These are phyloP conservation scores for Ylistrum balloti DNA, from an alignment of 1,140 invertebrate genomes.

Conservation along the genomic window DNA sequence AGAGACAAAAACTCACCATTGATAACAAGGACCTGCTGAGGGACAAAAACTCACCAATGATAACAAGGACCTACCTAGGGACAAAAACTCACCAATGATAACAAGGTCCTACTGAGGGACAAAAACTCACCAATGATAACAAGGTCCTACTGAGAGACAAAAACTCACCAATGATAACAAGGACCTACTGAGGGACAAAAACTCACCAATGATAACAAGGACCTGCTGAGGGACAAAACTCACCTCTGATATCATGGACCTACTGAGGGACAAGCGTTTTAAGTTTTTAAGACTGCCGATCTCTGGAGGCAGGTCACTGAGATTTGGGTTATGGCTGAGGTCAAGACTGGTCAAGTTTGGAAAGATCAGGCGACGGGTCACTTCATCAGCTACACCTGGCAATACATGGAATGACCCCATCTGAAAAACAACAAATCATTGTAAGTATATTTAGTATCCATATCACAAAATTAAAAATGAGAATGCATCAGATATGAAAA, in stretches of 20 bases:
- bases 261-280: slow-evolving; percentile 92
- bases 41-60: too few species aligned
- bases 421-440: slow-evolving; percentile 23
- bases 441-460: too few species aligned
- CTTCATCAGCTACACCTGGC: slow-evolving; percentile 33
- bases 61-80: not conserved
- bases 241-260: slow-evolving; percentile 80
- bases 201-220: too few species aligned
- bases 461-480: not conserved
- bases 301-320: slow-evolving; percentile 91
- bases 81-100: slow-evolving; percentile 79
- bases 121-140: too few species aligned
- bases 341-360: slow-evolving; percentile 97
- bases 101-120: slow-evolving; percentile 84
- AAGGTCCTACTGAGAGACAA: too few species aligned
- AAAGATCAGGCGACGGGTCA: slow-evolving; percentile 88
- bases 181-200: too few species aligned
- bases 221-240: too few species aligned
- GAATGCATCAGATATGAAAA: not conserved
- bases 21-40: too few species aligned
- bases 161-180: too few species aligned
- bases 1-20: slow-evolving; percentile 90
- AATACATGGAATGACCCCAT: slow-evolving; percentile 14
- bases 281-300: slow-evolving; percentile 94
- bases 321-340: slow-evolving; percentile 91